Evolutionary conservation across 1,140 invertebrate species (phyloP).

Genomic region (Drosophila ohnishii): DNA sequence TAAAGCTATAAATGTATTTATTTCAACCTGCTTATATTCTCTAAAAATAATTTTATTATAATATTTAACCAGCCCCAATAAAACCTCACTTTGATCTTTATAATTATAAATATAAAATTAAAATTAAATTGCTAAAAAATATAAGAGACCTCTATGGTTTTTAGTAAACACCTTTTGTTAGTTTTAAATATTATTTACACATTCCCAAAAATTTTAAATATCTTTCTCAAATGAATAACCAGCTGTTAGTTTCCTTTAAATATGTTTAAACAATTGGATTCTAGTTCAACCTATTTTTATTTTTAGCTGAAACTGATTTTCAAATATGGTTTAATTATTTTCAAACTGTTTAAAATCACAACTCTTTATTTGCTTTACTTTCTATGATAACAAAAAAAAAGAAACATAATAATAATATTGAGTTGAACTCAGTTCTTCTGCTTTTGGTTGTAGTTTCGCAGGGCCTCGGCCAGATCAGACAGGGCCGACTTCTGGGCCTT

Average conservation of each 20-base stretch:
- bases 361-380: background rate
- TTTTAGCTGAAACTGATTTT: too few species aligned
- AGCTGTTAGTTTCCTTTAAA: too few species aligned
- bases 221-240: too few species aligned
- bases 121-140: background rate
- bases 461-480: slow-evolving; percentile 46
- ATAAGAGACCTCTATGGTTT: too few species aligned
- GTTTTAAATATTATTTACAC: background rate
- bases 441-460: slow-evolving; percentile 45
- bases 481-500: slow-evolving; percentile 23
- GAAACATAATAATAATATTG: too few species aligned
- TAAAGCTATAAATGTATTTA: too few species aligned
- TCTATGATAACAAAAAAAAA: slow-evolving; percentile 11
- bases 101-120: background rate
- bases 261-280: too few species aligned
- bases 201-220: too few species aligned
- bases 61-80: background rate
- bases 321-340: background rate
- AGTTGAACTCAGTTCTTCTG: slow-evolving; percentile 13
- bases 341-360: background rate
- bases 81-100: background rate
- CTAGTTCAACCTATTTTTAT: too few species aligned
- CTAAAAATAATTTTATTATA: background rate
- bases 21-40: too few species aligned
- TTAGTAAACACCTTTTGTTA: too few species aligned